Evolutionary conservation across 2,888 invertebrate species (phyloP).

Genomic region (Ptychoptera albimana): DNA sequence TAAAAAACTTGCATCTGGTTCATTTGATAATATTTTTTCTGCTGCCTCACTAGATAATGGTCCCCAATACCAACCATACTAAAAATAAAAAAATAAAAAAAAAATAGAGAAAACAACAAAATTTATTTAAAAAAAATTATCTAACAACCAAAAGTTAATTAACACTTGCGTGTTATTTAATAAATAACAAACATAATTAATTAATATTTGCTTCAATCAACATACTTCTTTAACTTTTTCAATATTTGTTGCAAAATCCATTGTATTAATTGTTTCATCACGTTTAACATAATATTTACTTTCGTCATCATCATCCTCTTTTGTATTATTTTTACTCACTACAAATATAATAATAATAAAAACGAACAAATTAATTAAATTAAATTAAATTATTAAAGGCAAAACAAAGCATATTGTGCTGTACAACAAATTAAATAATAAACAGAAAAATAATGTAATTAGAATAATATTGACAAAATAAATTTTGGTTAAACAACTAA

Average conservation of each 20-base stretch:
- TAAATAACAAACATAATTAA: background rate
- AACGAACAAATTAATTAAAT: too few species aligned
- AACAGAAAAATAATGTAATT: background rate
- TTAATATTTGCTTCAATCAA: conserved; percentile 13
- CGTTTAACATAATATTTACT: too few species aligned
- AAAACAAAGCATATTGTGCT: too few species aligned
- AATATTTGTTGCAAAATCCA: conserved; percentile 82
- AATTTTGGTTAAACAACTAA: too few species aligned
- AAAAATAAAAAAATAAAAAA: conserved; percentile 19
- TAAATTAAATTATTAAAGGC: too few species aligned
- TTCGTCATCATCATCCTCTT: too few species aligned
- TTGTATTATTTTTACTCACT: too few species aligned
- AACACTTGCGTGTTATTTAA: too few species aligned
- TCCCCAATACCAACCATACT: conserved; percentile 96
- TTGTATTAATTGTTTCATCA: conserved; percentile 13
- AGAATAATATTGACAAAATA: too few species aligned
- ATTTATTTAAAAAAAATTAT: conserved; percentile 5
- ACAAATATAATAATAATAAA: too few species aligned
- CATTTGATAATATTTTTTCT: conserved; percentile 77
- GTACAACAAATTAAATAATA: background rate
- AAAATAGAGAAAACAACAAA: conserved; percentile 2
- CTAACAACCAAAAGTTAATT: too few species aligned
- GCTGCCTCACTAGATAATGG: conserved; percentile 82
- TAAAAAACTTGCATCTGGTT: conserved; percentile 87
- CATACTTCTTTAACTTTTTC: conserved; percentile 88